A percentile compares a stretch with the other conserved stretches of the same genome.
phyloP scores from a whole-genome alignment of 2,888 invertebrate genomes.

The Malthinus seriepunctatus region DNA sequence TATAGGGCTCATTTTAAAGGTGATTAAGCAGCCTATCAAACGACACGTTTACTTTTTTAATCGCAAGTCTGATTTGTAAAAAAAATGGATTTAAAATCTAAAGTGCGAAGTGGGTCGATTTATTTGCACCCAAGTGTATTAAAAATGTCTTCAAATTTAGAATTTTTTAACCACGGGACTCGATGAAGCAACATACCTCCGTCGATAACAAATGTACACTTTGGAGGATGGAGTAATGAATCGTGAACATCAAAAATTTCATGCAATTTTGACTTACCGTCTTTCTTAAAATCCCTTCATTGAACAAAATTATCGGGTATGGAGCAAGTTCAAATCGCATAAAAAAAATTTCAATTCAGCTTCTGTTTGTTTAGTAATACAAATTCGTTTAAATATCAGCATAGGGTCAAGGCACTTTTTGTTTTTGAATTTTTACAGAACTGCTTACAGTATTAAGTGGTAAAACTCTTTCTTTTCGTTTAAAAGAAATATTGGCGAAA shows the following conservation, averaged over 20 bases:
- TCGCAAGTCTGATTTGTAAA: too few relatives aligned
- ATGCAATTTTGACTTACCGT: slow-evolving; percentile 4
- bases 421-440: not conserved
- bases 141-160: not conserved
- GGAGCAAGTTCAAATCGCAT: not conserved
- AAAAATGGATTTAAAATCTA: too few relatives aligned
- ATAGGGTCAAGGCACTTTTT: not conserved
- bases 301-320: not conserved
- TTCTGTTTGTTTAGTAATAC: not conserved
- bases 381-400: not conserved
- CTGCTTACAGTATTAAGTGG: not conserved
- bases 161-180: not conserved
- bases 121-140: too few relatives aligned
- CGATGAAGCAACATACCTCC: not conserved
- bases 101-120: too few relatives aligned
- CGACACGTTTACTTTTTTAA: too few relatives aligned
- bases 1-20: too few relatives aligned
- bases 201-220: not conserved
- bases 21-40: too few relatives aligned
- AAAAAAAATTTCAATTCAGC: not conserved
- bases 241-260: not conserved
- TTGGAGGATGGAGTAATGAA: too few relatives aligned
- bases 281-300: slow-evolving; percentile 5
- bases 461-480: not conserved
- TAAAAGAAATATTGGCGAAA: not conserved